Evolutionary conservation across 1,140 invertebrate genomes (phyloP).

Genomic region (Drosophila chauvacae): DNA sequence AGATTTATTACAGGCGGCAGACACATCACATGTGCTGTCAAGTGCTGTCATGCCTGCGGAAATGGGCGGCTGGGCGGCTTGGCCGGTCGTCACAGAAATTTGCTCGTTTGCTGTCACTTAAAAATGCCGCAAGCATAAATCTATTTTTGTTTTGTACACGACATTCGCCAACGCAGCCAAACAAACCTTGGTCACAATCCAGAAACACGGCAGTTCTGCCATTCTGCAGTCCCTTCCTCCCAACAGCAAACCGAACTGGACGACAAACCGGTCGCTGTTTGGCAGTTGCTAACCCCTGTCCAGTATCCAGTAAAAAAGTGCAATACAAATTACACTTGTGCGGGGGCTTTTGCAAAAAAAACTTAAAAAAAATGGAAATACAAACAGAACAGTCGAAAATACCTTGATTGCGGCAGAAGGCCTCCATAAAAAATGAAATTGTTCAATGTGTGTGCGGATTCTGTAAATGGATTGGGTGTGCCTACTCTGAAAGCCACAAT

Average conservation of each 20-base stretch:
- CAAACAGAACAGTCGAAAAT: constrained; percentile 49
- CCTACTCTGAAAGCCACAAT: not conserved
- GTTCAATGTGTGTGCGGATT: constrained; percentile 20
- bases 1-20: constrained; percentile 79
- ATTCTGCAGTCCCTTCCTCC: constrained; percentile 5
- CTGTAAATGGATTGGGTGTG: constrained; percentile 1
- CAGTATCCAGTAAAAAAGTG: constrained; percentile 39
- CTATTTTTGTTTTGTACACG: constrained; percentile 73
- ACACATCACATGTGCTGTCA: constrained; percentile 75
- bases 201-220: constrained; percentile 3
- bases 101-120: constrained; percentile 80
- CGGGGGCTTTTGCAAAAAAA: constrained; percentile 18
- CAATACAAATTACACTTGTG: constrained; percentile 54
- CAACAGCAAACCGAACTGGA: constrained; percentile 22
- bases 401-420: constrained; percentile 50
- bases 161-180: constrained; percentile 49
- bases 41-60: constrained; percentile 45
- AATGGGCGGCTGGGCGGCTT: constrained; percentile 4
- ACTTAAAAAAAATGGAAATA: not conserved
- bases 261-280: constrained; percentile 26
- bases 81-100: constrained; percentile 60
- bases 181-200: constrained; percentile 34
- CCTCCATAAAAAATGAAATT: constrained; percentile 33
- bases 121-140: constrained; percentile 82
- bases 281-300: constrained; percentile 28